Base-by-base conservation (phyloP, 2,797 vertebrate species). In the Sebastes nivosus region DNA sequence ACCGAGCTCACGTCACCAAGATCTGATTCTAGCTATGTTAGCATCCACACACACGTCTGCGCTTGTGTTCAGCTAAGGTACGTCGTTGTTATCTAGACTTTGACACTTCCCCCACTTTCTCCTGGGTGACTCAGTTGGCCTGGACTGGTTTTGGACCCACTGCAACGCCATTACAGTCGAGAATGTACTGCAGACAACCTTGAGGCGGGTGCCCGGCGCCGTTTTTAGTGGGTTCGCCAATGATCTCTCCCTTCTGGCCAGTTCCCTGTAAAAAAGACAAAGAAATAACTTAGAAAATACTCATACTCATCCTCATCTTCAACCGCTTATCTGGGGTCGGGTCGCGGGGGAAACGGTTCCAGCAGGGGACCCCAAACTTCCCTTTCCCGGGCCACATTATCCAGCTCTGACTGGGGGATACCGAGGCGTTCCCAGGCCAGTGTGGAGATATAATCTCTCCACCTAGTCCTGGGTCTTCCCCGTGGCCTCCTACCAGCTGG, bases 121-220 rank as follows among this genome's bases (percentile, higher is more conserved):
- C 60, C 46, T 27, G 63, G 75, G 64, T 61, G 32, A 64, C 72
- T 96, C 93, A 96, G 92, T 96, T 96, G 72, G 95, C 95, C 96
- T 98, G 98, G 95, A 98, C 97, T 92, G 97, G 96, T 96, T 99
- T 99, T 90, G 97, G 97, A 95, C 97, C 97, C 95, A 98, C 97
- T 91, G 98, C 97, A 90, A 98, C 97, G 89, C 98, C 98, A 93
- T 99, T 99, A 96, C 98, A 99, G 96, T 99, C 98, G 83, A 99
- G 98, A 95, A 99, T 99, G 95, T 99, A 99, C 97, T 99, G 98
- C 96, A 99, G 96, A 95, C 98, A 99, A 95, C 98, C 97, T 96
- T 99, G 98, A 89, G 98, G 97, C 18, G 98, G 96, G 94, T 95
- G 95, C 82, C 96, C 96, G 88, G 96, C 82, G 89, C 96, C 80